Base-by-base conservation (phyloP, 1,140 invertebrate species). In the Planococcus citri region DNA sequence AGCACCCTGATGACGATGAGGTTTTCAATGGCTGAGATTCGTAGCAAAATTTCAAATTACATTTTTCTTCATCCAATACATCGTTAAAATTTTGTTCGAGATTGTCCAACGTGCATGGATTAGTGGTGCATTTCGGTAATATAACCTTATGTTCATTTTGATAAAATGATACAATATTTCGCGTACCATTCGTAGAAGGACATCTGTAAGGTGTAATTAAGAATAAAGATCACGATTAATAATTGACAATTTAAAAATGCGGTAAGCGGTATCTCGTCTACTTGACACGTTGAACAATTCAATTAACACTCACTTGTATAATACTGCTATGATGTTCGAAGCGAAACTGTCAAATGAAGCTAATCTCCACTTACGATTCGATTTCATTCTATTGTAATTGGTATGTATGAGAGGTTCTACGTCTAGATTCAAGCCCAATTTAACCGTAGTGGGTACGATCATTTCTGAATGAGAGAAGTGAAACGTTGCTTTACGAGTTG, bases 321-420 rank as follows among this genome's bases (percentile, higher is more conserved):
- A 79, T 8, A 92, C 83, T 33, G 90, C 87, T 58, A 84, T 85
- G 1, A 94, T 74, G 78, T 94, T 94, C 3, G 84, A 81, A 12
- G 87, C 87, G 73, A 91, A 94, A 0, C 92, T 88, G 61, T 82
- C 79, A 68, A 92, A 84, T 3, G 81, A 74, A 0, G 89, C 90
- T 0, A 86, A 85, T 69, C 82, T 82, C 87, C 90, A 95, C 61
- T 84, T 80, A 27, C 91, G 79, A 72, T 76, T 82, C n/a, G 3
- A 3, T 51, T 72, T 74, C 73, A 81, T 79, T 24, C 74, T 72
- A 74, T 83, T 78, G 75, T 82, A 91, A 76, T 90, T 90, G 68
- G 86, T 82, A 0, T 87, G 84, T 0, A 80, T 84, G 8, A 91
- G 78, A 1, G 82, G 82, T 0, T 76, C 77, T 0, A 79, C 70